Evolutionary conservation across 2,888 invertebrate genomes (phyloP), one percentile per base, ranked within the genome.

Genomic region (Orchestes rusci): DNA sequence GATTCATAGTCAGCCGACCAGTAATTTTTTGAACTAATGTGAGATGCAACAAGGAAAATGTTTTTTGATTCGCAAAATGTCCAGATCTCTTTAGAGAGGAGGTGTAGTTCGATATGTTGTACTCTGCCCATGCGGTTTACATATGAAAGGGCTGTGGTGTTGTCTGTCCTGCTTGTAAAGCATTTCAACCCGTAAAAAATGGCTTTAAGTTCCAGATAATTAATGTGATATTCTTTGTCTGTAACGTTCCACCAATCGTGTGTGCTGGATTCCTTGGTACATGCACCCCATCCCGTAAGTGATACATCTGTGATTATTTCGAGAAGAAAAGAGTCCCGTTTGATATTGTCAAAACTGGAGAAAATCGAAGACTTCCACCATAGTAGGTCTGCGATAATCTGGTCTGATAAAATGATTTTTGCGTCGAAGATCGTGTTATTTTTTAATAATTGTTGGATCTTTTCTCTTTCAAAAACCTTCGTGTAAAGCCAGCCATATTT

Each of bases 181-280:
- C 20, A 18, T 23, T 36, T 18, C 4, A 36, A 3, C n/a, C 36
- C 36, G 3, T 19, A 4, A 36, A 20, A 36, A 19, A 36, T 19
- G 5, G 36, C 36, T 15, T 19, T 19, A 12, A 36, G 15, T 19
- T 36, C 36, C 23, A 36, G 15, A 4, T 8, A 36, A 36, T 18
- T 18, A 34, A 34, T 18, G 19, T 36, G 36, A 8, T 20, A n/a
- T 10, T 17, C 7, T 36, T 16, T n/a, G n/a, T 19, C 36, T 3
- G n/a, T n/a, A 10, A 7, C 20, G n/a, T 17, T 12, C 36, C 36
- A 36, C 17, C 17, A 36, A 10, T 20, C 36, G 15, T 19, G 17
- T 18, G 36, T 19, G 15, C n/a, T 20, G 4, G 3, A 3, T 17
- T 19, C 15, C n/a, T 18, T 20, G n/a, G 13, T 19, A 20, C 20